Conservation (phyloP, 1,140 invertebrate genomes). For the Lordiphosa mommai region DNA sequence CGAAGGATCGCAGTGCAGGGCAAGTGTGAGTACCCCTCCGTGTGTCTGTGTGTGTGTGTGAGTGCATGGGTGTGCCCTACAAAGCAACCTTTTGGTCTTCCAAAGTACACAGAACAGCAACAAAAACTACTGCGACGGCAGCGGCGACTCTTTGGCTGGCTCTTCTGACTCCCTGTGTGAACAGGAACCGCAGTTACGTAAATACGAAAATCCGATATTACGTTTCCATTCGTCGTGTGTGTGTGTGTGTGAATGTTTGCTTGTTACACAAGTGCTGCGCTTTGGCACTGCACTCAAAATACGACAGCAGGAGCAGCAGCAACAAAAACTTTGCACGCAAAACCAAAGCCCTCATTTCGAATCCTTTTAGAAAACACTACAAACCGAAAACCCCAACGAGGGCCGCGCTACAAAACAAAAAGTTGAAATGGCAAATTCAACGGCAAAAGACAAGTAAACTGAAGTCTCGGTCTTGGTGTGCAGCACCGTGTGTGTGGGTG, state of each 20-base stretch:
- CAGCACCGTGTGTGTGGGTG: slow-evolving; percentile 8
- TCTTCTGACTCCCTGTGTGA: slow-evolving; percentile 15
- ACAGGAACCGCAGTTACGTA: slow-evolving; percentile 62
- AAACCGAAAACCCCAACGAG: slow-evolving; percentile 23
- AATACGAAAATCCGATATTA: slow-evolving; percentile 75
- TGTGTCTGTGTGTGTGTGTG: slow-evolving; percentile 4
- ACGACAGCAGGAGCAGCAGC: slow-evolving; percentile 10
- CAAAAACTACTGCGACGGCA: slow-evolving; percentile 52
- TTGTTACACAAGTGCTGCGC: slow-evolving; percentile 67
- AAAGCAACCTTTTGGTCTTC: slow-evolving; percentile 61
- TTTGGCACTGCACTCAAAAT: slow-evolving; percentile 61
- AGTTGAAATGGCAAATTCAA: slow-evolving; percentile 57
- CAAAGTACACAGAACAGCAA: slow-evolving; percentile 58
- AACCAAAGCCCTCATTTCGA: slow-evolving; percentile 49
- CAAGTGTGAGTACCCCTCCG: slow-evolving; percentile 27
- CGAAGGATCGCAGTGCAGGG: slow-evolving; percentile 26
- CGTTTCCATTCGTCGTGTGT: slow-evolving; percentile 54
- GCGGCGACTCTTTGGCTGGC: slow-evolving; percentile 29
- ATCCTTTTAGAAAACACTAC: slow-evolving; percentile 56
- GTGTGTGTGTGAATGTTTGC: slow-evolving; percentile 18
- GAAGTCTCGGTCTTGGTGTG: slow-evolving; percentile 8
- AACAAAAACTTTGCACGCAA: slow-evolving; percentile 60
- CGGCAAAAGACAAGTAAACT: slow-evolving; percentile 53
- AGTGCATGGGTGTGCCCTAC: slow-evolving; percentile 40
- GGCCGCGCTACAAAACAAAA: slow-evolving; percentile 40